These are phyloP conservation scores for Adelges cooleyi DNA, from an alignment of 1,140 invertebrate species.

Conservation along the genomic window DNA sequence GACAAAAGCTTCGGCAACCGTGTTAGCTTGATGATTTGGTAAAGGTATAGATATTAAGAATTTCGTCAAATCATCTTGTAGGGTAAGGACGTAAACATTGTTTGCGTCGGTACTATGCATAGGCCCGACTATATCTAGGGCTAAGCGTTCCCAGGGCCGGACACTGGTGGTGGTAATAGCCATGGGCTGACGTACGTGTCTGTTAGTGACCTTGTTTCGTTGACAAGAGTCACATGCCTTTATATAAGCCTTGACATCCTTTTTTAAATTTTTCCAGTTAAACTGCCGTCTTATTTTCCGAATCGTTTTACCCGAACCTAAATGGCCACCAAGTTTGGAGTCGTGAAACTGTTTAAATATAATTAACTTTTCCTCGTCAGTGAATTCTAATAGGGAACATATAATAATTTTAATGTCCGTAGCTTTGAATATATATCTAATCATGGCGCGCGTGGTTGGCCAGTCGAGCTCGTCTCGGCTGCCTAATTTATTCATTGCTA, in stretches of 20 bases:
- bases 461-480: no score
- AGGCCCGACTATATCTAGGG: constrained; percentile 36
- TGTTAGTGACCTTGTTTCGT: constrained; percentile 22
- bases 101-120: constrained; percentile 31
- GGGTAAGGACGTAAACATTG: constrained; percentile 36
- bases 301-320: constrained; percentile 9
- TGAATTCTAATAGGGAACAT: no score
- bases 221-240: constrained; percentile 22
- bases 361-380: not conserved
- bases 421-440: not conserved
- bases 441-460: no score
- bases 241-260: constrained; percentile 21
- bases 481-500: no score
- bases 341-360: constrained; percentile 21
- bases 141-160: constrained; percentile 1
- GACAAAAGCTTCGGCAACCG: constrained; percentile 33
- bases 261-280: constrained; percentile 29
- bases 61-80: constrained; percentile 38
- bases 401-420: not conserved
- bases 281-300: not conserved
- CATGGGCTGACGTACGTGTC: constrained; percentile 29
- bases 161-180: constrained; percentile 20
- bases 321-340: not conserved
- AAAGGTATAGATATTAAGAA: constrained; percentile 35
- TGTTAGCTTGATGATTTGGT: constrained; percentile 36